Evolutionary conservation across 1,140 invertebrate species (phyloP).

Genomic region (Magallana ariakensis): DNA sequence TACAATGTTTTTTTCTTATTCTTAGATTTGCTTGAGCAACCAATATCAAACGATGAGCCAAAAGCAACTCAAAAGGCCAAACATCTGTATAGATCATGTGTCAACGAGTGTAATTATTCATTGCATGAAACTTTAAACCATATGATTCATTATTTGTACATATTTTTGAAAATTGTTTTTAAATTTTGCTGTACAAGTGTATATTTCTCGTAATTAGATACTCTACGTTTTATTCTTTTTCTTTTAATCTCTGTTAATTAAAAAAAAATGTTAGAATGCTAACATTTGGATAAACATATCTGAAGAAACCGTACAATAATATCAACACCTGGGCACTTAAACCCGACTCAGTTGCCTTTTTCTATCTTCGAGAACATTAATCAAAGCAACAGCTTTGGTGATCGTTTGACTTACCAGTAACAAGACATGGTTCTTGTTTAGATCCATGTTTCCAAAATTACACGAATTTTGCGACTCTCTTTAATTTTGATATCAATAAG

Average conservation of each 20-base stretch:
- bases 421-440: background rate
- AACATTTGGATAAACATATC: background rate
- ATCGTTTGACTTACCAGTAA: background rate
- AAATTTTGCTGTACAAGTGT: background rate
- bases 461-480: too few species aligned
- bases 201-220: background rate
- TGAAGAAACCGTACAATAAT: background rate
- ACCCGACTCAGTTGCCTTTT: background rate
- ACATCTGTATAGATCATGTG: slow-evolving; percentile 91
- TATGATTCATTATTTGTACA: background rate
- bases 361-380: background rate
- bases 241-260: background rate
- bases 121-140: too few species aligned
- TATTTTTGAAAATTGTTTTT: background rate
- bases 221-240: too few species aligned
- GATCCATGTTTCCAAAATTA: background rate
- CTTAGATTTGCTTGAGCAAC: slow-evolving; percentile 78
- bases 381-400: background rate
- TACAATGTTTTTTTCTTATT: slow-evolving; percentile 10
- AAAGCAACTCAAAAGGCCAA: slow-evolving; percentile 83
- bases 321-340: too few species aligned
- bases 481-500: too few species aligned
- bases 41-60: slow-evolving; percentile 71
- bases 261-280: background rate
- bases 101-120: slow-evolving; percentile 89